A percentile compares a stretch with the other conserved stretches of the same genome.
Evolutionary conservation across 2,888 invertebrate species (phyloP).

Genomic region (Neoaliturus tenellus): DNA sequence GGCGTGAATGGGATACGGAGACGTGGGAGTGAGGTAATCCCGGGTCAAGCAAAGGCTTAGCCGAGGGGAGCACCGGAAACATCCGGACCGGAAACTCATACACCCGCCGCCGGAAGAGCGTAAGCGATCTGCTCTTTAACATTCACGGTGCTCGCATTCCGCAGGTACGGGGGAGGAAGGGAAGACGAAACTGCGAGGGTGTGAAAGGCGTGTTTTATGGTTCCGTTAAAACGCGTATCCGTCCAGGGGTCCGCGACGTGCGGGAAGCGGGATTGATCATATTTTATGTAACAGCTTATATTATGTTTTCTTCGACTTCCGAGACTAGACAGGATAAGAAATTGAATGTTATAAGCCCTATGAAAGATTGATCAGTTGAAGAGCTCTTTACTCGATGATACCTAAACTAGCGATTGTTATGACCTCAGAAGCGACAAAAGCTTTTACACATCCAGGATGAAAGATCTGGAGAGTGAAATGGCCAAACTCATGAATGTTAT

Average conservation of each 20-base stretch:
- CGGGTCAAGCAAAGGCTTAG: slow-evolving; percentile 26
- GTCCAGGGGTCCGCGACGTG: neutral
- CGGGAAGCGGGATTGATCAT: neutral
- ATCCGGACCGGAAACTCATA: slow-evolving; percentile 31
- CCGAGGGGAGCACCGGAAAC: slow-evolving; percentile 41
- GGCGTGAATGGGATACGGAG: neutral
- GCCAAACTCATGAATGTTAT: too few relatives aligned
- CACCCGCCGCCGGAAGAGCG: slow-evolving; percentile 36
- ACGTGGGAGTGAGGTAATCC: slow-evolving; percentile 33
- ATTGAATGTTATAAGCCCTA: too few relatives aligned
- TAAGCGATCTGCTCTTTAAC: slow-evolving; percentile 31
- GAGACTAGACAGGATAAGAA: too few relatives aligned
- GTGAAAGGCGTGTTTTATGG: slow-evolving; percentile 1
- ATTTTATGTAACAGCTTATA: too few relatives aligned
- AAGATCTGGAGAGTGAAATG: too few relatives aligned
- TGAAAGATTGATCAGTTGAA: too few relatives aligned
- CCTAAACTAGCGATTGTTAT: too few relatives aligned
- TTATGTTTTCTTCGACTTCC: too few relatives aligned
- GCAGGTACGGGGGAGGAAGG: slow-evolving; percentile 3
- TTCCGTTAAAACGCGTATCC: neutral
- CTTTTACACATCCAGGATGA: too few relatives aligned
- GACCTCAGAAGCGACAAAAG: too few relatives aligned
- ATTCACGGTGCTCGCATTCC: slow-evolving; percentile 25
- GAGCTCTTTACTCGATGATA: too few relatives aligned
- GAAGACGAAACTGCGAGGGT: slow-evolving; percentile 36